phyloP scores from a whole-genome alignment of 2,888 invertebrate species.

The Muscina levida region DNA sequence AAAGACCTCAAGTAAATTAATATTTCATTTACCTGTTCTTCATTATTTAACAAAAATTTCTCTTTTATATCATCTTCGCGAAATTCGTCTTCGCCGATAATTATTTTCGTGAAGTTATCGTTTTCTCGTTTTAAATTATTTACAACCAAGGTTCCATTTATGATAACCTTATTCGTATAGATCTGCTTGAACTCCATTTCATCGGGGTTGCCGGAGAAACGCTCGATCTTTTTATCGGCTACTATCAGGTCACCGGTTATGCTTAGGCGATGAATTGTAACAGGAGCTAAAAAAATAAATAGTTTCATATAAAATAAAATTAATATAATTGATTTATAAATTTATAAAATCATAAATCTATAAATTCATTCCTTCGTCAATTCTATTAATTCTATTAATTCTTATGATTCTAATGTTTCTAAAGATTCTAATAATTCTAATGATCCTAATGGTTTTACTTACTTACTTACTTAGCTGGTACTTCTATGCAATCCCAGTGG shows the following conservation, averaged over 20 bases:
- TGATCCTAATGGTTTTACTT: too few relatives aligned
- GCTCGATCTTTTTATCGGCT: slow-evolving; percentile 65
- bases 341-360: too few relatives aligned
- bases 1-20: background rate
- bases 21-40: slow-evolving; percentile 71
- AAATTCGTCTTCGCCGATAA: slow-evolving; percentile 61
- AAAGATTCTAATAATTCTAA: too few relatives aligned
- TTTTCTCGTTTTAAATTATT: slow-evolving; percentile 69
- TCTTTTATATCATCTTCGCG: slow-evolving; percentile 66
- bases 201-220: slow-evolving; percentile 7
- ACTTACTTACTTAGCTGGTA: too few relatives aligned
- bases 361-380: too few relatives aligned
- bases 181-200: slow-evolving; percentile 71
- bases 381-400: too few relatives aligned
- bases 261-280: slow-evolving; percentile 72
- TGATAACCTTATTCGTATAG: slow-evolving; percentile 72
- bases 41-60: slow-evolving; percentile 69
- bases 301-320: too few relatives aligned
- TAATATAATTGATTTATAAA: too few relatives aligned
- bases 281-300: slow-evolving; percentile 71
- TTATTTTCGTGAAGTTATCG: slow-evolving; percentile 53
- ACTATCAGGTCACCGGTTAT: slow-evolving; percentile 71
- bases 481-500: too few relatives aligned
- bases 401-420: too few relatives aligned
- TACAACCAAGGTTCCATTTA: slow-evolving; percentile 74